A percentile compares a stretch with the other conserved stretches of the same genome.
Conservation (phyloP, 2,888 invertebrate genomes). For the Anodontia alba region DNA sequence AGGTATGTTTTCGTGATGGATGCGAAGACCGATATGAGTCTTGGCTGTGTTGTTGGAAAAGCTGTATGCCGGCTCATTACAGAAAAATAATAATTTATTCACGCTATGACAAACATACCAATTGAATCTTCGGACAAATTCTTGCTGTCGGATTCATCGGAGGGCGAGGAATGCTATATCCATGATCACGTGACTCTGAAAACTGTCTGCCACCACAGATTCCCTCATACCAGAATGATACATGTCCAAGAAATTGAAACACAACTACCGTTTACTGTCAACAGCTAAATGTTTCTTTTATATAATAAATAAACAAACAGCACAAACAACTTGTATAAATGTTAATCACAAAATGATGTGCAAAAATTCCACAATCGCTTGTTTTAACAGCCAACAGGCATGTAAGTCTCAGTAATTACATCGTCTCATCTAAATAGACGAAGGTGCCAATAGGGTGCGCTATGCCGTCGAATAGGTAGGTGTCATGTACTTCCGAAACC, state of each 20-base stretch:
- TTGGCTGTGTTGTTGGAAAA: too few species aligned
- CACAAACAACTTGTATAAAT: too few species aligned
- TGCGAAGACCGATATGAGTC: too few species aligned
- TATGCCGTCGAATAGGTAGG: not conserved
- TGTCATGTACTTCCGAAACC: slow-evolving; percentile 8
- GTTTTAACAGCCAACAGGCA: slow-evolving; percentile 10
- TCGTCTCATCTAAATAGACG: not conserved
- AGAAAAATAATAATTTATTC: too few species aligned
- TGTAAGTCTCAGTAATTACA: not conserved
- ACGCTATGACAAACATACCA: too few species aligned
- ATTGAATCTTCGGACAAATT: not conserved
- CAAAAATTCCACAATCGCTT: not conserved
- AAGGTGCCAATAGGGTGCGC: not conserved
- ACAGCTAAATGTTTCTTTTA: too few species aligned
- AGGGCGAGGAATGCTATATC: not conserved
- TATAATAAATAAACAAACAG: not conserved
- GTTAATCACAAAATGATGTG: not conserved
- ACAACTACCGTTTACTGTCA: too few species aligned
- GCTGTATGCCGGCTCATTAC: too few species aligned
- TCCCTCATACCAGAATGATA: not conserved
- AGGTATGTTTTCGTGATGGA: too few species aligned
- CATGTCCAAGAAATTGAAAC: not conserved
- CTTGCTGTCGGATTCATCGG: not conserved
- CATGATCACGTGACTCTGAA: not conserved
- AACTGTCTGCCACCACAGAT: too few species aligned